phyloP scores from a whole-genome alignment of 2,113 vertebrate species.

The Furnarius figulus region DNA sequence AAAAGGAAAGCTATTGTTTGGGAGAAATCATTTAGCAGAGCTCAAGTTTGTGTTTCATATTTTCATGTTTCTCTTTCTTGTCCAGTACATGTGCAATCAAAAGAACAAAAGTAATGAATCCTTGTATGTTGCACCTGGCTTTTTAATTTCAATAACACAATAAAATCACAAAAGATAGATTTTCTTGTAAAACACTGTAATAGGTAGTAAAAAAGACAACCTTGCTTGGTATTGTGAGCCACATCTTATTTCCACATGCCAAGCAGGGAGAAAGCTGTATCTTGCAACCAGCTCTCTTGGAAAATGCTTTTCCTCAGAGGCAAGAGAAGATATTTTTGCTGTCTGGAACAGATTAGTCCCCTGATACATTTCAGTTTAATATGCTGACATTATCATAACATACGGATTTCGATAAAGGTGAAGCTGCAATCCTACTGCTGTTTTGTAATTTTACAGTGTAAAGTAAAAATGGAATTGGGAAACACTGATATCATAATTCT shows the following conservation, averaged over 20 bases:
- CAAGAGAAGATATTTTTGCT: neutral
- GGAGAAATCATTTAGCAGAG: neutral
- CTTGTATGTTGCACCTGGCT: neutral
- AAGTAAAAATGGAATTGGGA: neutral
- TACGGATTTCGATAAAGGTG: neutral
- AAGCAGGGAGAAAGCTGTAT: neutral
- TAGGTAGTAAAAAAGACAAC: neutral
- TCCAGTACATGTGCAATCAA: neutral
- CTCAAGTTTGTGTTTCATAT: neutral
- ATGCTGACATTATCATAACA: rapidly evolving
- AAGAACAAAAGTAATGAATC: neutral
- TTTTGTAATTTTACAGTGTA: neutral
- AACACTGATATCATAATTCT: neutral
- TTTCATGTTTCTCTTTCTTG: neutral
- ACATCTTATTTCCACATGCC: neutral
- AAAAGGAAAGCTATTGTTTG: neutral
- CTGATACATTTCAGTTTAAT: neutral
- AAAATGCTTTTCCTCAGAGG: neutral
- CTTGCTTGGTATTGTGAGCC: neutral
- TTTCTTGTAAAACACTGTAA: neutral
- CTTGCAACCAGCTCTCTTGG: neutral
- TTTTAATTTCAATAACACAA: neutral
- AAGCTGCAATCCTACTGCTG: neutral
- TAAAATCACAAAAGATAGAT: neutral
- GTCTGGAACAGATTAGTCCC: neutral